Evolutionary conservation across 2,113 vertebrate species (phyloP).

Genomic region (Halcyon senegalensis): DNA sequence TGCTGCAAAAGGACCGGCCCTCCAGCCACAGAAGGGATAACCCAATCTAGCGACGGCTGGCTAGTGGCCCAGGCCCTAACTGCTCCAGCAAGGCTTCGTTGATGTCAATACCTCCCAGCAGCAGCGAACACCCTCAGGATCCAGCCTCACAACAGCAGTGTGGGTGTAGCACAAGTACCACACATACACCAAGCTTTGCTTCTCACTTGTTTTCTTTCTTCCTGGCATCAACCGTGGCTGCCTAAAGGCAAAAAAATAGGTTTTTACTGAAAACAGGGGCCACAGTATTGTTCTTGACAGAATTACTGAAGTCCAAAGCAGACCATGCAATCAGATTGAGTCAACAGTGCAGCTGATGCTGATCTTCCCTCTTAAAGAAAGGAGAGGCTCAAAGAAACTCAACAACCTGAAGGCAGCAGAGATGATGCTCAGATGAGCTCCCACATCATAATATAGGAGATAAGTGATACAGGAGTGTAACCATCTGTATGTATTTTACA

Average conservation of each 20-base stretch:
- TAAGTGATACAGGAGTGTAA: neutral
- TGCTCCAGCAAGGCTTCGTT: neutral
- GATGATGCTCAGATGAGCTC: neutral
- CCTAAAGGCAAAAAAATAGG: neutral
- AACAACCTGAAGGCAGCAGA: neutral
- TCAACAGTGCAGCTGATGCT: neutral
- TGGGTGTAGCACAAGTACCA: neutral
- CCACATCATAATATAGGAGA: neutral
- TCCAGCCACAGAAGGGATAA: conserved; percentile 23
- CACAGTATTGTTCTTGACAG: neutral
- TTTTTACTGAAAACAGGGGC: neutral
- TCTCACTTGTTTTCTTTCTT: neutral
- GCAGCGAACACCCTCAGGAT: neutral
- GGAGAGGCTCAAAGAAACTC: neutral
- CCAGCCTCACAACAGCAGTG: neutral
- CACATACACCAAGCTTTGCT: accelerated
- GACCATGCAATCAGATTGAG: neutral
- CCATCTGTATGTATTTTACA: neutral
- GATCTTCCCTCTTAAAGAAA: neutral
- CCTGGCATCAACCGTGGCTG: neutral
- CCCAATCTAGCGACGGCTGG: neutral
- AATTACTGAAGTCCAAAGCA: neutral
- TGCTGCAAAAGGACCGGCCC: neutral
- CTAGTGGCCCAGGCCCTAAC: neutral
- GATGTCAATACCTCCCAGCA: neutral